A percentile compares a stretch with the other conserved stretches of the same genome.
phyloP scores from a whole-genome alignment of 2,888 invertebrate species.

The Chelonus formosanus region DNA sequence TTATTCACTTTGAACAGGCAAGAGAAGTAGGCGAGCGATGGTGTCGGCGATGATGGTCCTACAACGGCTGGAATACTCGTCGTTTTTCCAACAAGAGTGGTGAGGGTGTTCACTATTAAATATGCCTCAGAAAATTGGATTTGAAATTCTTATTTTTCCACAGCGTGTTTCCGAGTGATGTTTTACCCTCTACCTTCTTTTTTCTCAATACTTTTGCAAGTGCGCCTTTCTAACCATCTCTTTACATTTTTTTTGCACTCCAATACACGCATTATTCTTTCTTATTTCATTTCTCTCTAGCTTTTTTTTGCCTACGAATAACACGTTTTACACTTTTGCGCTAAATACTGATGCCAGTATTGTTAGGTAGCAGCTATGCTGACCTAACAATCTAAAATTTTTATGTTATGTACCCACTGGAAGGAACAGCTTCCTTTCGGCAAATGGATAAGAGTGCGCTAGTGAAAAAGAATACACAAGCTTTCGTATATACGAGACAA shows the following conservation, averaged over 20 bases:
- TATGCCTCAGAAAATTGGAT: constrained; percentile 59
- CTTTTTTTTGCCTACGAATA: neutral
- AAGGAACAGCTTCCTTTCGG: constrained; percentile 23
- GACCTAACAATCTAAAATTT: constrained; percentile 54
- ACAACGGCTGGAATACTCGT: constrained; percentile 25
- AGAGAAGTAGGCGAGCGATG: constrained; percentile 24
- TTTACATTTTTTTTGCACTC: constrained; percentile 12
- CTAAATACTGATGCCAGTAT: constrained; percentile 53
- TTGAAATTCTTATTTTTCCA: constrained; percentile 59
- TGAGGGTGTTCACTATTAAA: constrained; percentile 49
- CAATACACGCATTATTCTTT: constrained; percentile 9
- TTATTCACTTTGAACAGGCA: constrained; percentile 44
- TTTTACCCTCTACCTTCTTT: constrained; percentile 13
- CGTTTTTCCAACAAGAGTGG: constrained; percentile 32
- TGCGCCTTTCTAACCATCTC: neutral
- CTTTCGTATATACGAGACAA: constrained; percentile 3
- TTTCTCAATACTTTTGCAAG: constrained; percentile 15
- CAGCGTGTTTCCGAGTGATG: constrained; percentile 35
- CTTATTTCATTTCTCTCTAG: constrained; percentile 9
- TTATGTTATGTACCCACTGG: constrained; percentile 46
- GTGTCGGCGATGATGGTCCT: constrained; percentile 28
- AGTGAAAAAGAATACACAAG: constrained; percentile 10
- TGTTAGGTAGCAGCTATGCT: constrained; percentile 47
- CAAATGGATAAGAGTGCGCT: constrained; percentile 13
- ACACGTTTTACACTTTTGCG: constrained; percentile 31